phyloP scores from a whole-genome alignment of 1,140 invertebrate genomes.

The Achroia grisella region DNA sequence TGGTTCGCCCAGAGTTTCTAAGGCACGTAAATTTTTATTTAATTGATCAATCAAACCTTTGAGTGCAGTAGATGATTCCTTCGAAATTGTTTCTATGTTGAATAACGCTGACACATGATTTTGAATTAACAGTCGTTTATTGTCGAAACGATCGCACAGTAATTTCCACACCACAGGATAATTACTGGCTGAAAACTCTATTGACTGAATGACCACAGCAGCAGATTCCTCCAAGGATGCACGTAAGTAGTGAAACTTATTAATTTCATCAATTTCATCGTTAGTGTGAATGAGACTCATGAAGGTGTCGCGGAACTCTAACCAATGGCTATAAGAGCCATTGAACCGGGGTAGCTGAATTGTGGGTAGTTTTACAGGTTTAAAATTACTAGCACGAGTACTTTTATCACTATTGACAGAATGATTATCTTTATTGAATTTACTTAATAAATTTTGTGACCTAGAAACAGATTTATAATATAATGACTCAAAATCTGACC shows the following conservation, averaged over 20 bases:
- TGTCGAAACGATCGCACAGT: conserved; percentile 22
- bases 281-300: background rate
- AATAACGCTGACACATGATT: conserved; percentile 20
- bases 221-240: no score
- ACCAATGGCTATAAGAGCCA: background rate
- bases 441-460: background rate
- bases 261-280: background rate
- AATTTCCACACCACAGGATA: conserved; percentile 24
- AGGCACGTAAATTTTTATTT: conserved; percentile 17
- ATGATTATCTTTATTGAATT: background rate
- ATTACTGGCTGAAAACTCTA: no score
- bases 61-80: conserved; percentile 16
- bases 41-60: conserved; percentile 18
- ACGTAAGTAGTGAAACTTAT: no score
- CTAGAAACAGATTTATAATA: background rate
- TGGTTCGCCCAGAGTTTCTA: conserved; percentile 16
- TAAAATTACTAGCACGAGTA: background rate
- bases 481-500: conserved; percentile 19
- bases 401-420: background rate
- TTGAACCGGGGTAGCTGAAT: background rate
- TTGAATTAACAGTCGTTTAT: conserved; percentile 20
- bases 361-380: background rate
- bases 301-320: background rate
- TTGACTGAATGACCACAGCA: no score
- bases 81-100: conserved; percentile 11